Percentiles rank a stretch among this genome's conserved stretches.
phyloP scores from a whole-genome alignment of 1,140 invertebrate species.

The Dolichoris vasculosae region DNA sequence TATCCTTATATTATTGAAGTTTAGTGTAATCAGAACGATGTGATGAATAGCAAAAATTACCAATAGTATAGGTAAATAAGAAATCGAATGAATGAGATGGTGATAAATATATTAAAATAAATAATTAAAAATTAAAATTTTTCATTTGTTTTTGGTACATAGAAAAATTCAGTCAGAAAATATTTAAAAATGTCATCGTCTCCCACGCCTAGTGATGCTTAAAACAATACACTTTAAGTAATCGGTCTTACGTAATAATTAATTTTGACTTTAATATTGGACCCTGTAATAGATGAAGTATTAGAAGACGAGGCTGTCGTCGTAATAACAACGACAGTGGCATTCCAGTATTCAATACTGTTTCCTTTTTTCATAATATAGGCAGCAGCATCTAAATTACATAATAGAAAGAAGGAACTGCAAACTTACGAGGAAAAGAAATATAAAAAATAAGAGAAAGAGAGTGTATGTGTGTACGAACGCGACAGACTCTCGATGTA shows the following conservation, averaged over 20 bases:
- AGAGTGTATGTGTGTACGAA: neutral
- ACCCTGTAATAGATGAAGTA: conserved; percentile 5
- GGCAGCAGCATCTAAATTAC: conserved; percentile 54
- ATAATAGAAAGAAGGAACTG: neutral
- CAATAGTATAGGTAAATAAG: too few species aligned
- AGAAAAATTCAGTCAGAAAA: neutral
- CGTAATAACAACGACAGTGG: neutral
- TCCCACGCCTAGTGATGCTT: neutral
- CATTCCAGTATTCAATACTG: neutral
- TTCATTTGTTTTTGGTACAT: too few species aligned
- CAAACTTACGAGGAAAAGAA: neutral
- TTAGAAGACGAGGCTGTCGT: conserved; percentile 20
- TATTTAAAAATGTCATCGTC: neutral
- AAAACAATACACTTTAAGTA: neutral
- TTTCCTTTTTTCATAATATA: conserved; percentile 42
- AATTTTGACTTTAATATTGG: neutral
- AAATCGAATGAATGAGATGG: too few species aligned
- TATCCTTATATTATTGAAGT: too few species aligned
- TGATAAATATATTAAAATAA: too few species aligned
- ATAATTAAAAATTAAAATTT: too few species aligned
- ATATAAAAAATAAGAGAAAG: neutral
- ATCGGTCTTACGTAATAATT: conserved; percentile 38
- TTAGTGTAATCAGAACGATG: too few species aligned
- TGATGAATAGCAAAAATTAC: too few species aligned
- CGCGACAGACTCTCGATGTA: neutral